Base-by-base conservation (phyloP, 2,113 vertebrate species). In the Ptyas mucosa region DNA sequence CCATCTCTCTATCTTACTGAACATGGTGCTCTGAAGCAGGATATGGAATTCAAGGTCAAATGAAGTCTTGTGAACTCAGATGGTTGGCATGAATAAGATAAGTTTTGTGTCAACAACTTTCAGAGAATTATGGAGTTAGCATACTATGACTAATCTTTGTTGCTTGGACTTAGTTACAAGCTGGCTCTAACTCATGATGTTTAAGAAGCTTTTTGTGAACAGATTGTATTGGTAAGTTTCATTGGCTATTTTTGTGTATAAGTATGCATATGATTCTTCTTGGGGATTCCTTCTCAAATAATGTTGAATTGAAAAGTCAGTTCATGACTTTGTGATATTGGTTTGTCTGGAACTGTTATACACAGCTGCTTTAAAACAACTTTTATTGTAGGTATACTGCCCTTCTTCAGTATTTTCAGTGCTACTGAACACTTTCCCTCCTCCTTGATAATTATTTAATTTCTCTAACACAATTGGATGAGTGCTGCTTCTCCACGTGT, bases 1-100 rank as follows among this genome's bases (percentile, higher is more conserved):
- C 88, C 93, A 89, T 95, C 95, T 93, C 94, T 92, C 54, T 87
- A 3, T 94, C 94, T 95, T 89, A 46, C 95, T 96, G 93, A 95
- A 96, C 93, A 89, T 96, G 95, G 87, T 85, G 91, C 91, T 93
- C 58, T 75, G 95, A 88, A 91, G 49, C 5, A 91, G 29, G 34
- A 24, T 85, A 94, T 95, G 49, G 46, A 96, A 95, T n/a, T 55
- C 49, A 54, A 93, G 85, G 87, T 94, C 92, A 94, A 86, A 14
- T 61, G 53, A 91, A 95, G 51, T 46, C 93, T 49, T 81, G 6
- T 4, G 43, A 92, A 89, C 39, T 94, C 7, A 29, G n/a, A 91
- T 92, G 34, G 20, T 12, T 85, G 52, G 57, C 20, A 3, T 8
- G 75, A 26, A n/a, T 93, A 61, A 39, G 23, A 89, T 89, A 8